Percentiles rank a stretch among this genome's conserved stretches.
phyloP scores from a whole-genome alignment of 2,888 invertebrate species.

The Drymonia ruficornis region DNA sequence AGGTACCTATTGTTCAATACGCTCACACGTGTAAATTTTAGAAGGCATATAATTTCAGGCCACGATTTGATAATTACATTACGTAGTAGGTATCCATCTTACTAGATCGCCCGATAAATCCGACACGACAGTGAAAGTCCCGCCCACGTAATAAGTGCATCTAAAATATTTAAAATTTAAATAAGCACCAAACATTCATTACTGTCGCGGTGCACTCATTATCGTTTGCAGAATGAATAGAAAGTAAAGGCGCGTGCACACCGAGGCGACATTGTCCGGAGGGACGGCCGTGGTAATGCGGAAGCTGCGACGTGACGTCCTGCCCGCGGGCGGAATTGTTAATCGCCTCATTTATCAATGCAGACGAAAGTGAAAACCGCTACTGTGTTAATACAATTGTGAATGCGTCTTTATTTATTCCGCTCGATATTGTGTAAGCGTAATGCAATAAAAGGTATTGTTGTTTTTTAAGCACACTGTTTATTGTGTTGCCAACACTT shows the following conservation, averaged over 20 bases:
- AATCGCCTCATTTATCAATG: conserved; percentile 68
- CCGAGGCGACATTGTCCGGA: conserved; percentile 40
- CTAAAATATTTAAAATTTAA: conserved; percentile 54
- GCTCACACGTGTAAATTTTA: no score
- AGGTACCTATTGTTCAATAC: no score
- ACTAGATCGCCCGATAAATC: conserved; percentile 29
- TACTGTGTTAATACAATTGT: conserved; percentile 51
- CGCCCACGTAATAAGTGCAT: conserved; percentile 48
- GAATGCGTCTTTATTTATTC: conserved; percentile 40
- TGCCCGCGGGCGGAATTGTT: conserved; percentile 67
- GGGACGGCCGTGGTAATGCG: conserved; percentile 57
- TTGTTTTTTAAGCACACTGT: background rate
- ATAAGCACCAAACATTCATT: conserved; percentile 54
- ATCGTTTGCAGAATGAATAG: conserved; percentile 45
- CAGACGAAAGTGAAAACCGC: conserved; percentile 74
- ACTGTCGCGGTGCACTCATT: conserved; percentile 45
- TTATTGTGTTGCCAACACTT: background rate
- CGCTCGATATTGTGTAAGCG: conserved; percentile 10
- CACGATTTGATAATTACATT: background rate
- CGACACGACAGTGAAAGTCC: conserved; percentile 51
- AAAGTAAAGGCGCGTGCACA: conserved; percentile 55
- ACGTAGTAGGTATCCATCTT: conserved; percentile 1
- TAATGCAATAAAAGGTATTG: conserved; percentile 16
- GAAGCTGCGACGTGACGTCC: conserved; percentile 75
- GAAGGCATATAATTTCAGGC: no score